Percentiles rank a stretch among this genome's conserved stretches.
Evolutionary conservation across 1,140 invertebrate species (phyloP).

Genomic region (Zophobas atratus): DNA sequence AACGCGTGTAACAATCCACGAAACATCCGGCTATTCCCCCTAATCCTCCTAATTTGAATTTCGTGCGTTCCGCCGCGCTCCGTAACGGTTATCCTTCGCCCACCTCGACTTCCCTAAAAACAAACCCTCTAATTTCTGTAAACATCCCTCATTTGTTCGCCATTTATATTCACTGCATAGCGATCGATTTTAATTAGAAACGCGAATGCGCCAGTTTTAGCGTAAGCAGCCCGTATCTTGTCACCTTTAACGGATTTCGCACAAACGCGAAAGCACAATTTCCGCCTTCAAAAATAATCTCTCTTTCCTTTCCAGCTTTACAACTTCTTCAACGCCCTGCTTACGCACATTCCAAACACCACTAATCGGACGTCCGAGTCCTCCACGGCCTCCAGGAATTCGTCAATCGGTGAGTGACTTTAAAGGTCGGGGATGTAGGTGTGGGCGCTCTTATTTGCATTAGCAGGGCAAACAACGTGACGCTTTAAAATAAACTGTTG

Average conservation of each 20-base stretch:
- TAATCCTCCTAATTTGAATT: too few species aligned
- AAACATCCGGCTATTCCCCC: too few species aligned
- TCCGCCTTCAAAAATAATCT: neutral
- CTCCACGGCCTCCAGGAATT: constrained; percentile 73
- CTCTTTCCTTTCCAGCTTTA: constrained; percentile 79
- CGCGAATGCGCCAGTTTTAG: too few species aligned
- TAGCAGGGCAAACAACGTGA: neutral
- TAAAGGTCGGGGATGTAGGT: neutral
- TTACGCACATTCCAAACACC: constrained; percentile 82
- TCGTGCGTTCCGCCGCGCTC: too few species aligned
- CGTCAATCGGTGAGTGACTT: constrained; percentile 74
- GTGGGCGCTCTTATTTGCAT: neutral
- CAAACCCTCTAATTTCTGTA: too few species aligned
- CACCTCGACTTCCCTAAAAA: too few species aligned
- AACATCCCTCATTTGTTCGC: too few species aligned
- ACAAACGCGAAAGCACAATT: neutral
- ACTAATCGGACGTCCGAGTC: constrained; percentile 71
- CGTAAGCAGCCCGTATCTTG: too few species aligned
- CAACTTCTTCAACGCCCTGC: constrained; percentile 92
- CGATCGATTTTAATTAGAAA: neutral
- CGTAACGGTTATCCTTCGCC: too few species aligned
- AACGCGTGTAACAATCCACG: too few species aligned
- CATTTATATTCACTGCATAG: neutral
- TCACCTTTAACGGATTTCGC: neutral
- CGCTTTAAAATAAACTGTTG: constrained; percentile 20